Evolutionary conservation across 2,797 vertebrate genomes (phyloP).

Genomic region (Aldrovandia affinis): DNA sequence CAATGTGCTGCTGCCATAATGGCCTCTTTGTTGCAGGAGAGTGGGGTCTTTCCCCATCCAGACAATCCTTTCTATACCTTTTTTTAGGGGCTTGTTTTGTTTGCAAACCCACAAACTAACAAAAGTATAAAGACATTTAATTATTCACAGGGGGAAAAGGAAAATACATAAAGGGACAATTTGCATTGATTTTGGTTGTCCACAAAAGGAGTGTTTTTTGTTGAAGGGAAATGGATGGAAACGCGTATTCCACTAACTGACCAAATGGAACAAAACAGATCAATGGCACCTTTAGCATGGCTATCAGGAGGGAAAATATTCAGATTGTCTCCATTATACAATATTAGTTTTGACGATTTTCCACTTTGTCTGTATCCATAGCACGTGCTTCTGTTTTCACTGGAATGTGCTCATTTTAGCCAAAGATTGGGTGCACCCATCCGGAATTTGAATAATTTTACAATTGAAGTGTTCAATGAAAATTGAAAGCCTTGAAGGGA

Average conservation of each 20-base stretch:
- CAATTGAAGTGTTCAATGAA: constrained; percentile 58
- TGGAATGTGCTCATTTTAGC: constrained; percentile 57
- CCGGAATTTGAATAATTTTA: constrained; percentile 69
- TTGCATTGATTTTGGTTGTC: constrained; percentile 79
- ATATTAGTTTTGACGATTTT: constrained; percentile 73
- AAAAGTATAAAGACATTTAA: constrained; percentile 74
- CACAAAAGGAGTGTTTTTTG: constrained; percentile 74
- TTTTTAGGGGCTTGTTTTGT: constrained; percentile 75
- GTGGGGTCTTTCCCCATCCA: constrained; percentile 71
- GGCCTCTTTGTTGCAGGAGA: constrained; percentile 73
- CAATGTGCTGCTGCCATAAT: constrained; percentile 74
- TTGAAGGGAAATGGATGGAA: constrained; percentile 55
- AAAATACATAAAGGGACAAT: constrained; percentile 81
- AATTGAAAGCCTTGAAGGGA: constrained; percentile 45
- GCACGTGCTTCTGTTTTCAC: constrained; percentile 62
- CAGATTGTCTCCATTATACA: constrained; percentile 66
- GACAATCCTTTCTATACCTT: constrained; percentile 78
- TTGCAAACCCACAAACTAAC: constrained; percentile 60
- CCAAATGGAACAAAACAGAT: constrained; percentile 71
- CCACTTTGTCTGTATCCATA: constrained; percentile 60
- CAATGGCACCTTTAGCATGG: constrained; percentile 70
- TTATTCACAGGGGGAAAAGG: constrained; percentile 70
- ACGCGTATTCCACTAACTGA: constrained; percentile 62
- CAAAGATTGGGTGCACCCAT: constrained; percentile 62
- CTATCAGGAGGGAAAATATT: constrained; percentile 66